Evolutionary conservation across 2,888 invertebrate species (phyloP).

Genomic region (Drosophila kuntzei): DNA sequence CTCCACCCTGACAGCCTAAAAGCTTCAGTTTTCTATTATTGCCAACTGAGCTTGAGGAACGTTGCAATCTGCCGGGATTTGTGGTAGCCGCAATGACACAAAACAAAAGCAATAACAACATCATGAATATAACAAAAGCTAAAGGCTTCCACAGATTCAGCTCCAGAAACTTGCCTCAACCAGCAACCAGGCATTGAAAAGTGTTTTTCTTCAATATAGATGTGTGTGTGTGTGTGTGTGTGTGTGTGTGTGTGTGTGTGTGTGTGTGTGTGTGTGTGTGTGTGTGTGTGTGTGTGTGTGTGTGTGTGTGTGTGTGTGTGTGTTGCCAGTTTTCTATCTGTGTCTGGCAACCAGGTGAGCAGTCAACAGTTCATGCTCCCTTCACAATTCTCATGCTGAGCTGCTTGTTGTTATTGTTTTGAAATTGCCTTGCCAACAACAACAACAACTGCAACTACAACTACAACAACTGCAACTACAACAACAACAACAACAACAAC

Average conservation of each 20-base stretch:
- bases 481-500: conserved; percentile 14
- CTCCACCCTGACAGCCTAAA: conserved; percentile 42
- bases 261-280: not conserved
- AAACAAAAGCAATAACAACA: conserved; percentile 69
- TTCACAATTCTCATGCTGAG: conserved; percentile 16
- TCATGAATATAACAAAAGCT: conserved; percentile 69
- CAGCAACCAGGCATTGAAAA: conserved; percentile 40
- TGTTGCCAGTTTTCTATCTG: conserved; percentile 21
- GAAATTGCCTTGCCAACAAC: conserved; percentile 64
- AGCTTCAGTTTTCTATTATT: conserved; percentile 66
- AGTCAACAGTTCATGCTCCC: conserved; percentile 62
- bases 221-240: no score
- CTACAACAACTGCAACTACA: conserved; percentile 1
- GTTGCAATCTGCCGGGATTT: conserved; percentile 62
- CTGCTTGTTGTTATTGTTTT: conserved; percentile 67
- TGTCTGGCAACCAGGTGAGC: conserved; percentile 53
- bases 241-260: conserved; percentile 7
- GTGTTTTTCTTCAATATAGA: conserved; percentile 54
- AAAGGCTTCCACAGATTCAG: not conserved
- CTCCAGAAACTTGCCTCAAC: conserved; percentile 3
- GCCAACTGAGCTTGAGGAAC: conserved; percentile 44
- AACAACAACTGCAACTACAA: conserved; percentile 30
- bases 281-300: no score
- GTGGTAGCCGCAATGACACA: conserved; percentile 44
- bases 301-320: conserved; percentile 5